Conservation (phyloP, 2,888 invertebrate species). For the Mycalesis mineus region DNA sequence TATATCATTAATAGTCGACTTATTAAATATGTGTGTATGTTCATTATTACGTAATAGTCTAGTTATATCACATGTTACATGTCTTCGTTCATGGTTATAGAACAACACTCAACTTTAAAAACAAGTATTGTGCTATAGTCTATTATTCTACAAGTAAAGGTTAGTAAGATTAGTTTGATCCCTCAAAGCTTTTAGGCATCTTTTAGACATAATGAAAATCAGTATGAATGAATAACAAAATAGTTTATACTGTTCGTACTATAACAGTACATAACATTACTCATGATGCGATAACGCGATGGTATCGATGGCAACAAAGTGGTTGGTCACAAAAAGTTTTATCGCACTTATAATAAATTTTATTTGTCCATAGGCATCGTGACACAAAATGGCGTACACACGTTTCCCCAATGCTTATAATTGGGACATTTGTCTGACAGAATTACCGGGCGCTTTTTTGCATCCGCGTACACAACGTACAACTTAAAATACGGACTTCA, state of each 20-base stretch:
- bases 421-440: constrained; percentile 28
- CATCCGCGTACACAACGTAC: constrained; percentile 1
- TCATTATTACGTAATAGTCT: too few relatives aligned
- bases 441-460: constrained; percentile 25
- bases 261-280: neutral
- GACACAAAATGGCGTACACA: constrained; percentile 5
- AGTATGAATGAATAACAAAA: too few relatives aligned
- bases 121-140: neutral
- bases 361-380: constrained; percentile 4
- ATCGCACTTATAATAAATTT: constrained; percentile 1
- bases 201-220: too few relatives aligned
- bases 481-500: constrained; percentile 25
- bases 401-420: constrained; percentile 16
- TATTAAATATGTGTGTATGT: too few relatives aligned
- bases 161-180: too few relatives aligned
- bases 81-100: neutral
- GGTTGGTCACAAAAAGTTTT: neutral
- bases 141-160: too few relatives aligned
- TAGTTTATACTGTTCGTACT: too few relatives aligned
- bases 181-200: too few relatives aligned
- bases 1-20: too few relatives aligned
- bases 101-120: neutral
- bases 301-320: constrained; percentile 6
- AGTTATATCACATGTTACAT: too few relatives aligned
- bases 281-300: neutral